phyloP scores from a whole-genome alignment of 1,140 invertebrate species.

The Ceratina australensis region DNA sequence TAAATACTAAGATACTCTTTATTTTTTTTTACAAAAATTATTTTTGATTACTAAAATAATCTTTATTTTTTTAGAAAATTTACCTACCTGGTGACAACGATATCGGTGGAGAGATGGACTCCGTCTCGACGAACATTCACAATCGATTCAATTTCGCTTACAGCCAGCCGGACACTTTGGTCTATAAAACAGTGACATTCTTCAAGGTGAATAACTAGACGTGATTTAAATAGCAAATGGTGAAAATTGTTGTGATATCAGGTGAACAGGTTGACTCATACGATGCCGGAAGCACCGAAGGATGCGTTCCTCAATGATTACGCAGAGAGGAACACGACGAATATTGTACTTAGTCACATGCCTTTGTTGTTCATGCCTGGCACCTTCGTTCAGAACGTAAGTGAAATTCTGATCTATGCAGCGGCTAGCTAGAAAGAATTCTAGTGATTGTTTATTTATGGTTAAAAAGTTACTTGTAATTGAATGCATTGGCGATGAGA shows the following conservation, averaged over 20 bases:
- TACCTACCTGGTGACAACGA: conserved; percentile 97
- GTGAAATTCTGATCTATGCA: conserved; percentile 47
- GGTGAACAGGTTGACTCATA: conserved; percentile 85
- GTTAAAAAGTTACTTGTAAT: no score
- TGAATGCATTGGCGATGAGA: no score
- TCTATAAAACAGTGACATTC: conserved; percentile 81
- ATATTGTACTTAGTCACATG: conserved; percentile 86
- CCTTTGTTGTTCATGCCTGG: conserved; percentile 83
- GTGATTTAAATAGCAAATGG: background rate
- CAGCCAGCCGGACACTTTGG: conserved; percentile 83
- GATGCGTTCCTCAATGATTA: conserved; percentile 82
- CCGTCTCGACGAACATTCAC: conserved; percentile 86
- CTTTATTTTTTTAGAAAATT: conserved; percentile 84
- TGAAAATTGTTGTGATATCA: conserved; percentile 78
- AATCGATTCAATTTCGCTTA: conserved; percentile 89
- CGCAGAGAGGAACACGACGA: conserved; percentile 80
- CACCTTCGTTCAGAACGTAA: conserved; percentile 82
- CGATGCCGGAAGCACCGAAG: conserved; percentile 75
- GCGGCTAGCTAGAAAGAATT: no score
- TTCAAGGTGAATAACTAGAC: conserved; percentile 78
- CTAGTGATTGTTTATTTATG: no score
- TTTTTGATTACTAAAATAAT: no score
- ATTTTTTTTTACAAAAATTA: no score
- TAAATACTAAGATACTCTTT: no score
- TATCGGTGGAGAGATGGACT: conserved; percentile 94